Evolutionary conservation across 2,888 invertebrate genomes (phyloP).

Genomic region (Mythimna lalbum): DNA sequence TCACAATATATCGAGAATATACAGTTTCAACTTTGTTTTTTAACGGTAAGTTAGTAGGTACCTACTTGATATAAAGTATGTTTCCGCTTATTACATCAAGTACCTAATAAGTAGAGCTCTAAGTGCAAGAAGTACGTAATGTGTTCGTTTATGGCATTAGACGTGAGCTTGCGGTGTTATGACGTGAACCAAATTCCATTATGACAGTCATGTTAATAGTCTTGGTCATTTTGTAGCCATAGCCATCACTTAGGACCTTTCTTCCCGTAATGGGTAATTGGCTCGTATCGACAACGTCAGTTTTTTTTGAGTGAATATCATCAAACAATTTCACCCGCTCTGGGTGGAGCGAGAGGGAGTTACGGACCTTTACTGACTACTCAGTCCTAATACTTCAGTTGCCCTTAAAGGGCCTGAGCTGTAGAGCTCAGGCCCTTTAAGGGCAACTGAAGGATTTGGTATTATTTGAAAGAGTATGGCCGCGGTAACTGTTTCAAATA

Average conservation of each 20-base stretch:
- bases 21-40: too few species aligned
- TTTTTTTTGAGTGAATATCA: too few species aligned
- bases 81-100: conserved; percentile 18
- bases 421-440: too few species aligned
- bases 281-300: background rate
- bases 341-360: too few species aligned
- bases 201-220: conserved; percentile 18
- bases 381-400: too few species aligned
- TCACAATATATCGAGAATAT: too few species aligned
- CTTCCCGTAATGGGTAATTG: background rate
- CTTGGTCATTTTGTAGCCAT: background rate
- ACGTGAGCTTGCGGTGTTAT: background rate
- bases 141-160: conserved; percentile 9
- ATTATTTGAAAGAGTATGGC: too few species aligned
- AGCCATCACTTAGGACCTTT: background rate
- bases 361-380: too few species aligned
- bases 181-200: conserved; percentile 9
- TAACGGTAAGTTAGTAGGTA: background rate
- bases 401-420: too few species aligned
- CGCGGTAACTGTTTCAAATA: too few species aligned
- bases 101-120: background rate
- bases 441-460: too few species aligned
- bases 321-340: too few species aligned
- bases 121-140: conserved; percentile 24
- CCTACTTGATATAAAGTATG: background rate